Conservation (phyloP, 92 coral and sea anemone species). For the Palythoa grandis region DNA sequence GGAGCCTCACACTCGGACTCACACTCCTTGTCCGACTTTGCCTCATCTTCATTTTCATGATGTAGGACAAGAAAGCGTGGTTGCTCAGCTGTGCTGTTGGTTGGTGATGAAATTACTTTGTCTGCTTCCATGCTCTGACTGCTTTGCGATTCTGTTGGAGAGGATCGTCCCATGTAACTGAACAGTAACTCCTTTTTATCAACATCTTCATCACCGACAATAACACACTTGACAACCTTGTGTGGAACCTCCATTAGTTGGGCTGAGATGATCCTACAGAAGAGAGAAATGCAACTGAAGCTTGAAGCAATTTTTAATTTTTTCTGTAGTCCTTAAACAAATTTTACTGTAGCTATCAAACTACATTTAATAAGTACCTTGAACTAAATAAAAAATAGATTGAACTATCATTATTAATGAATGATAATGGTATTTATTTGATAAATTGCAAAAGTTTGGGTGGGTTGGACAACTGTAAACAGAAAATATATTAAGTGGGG, state of each 20-base stretch:
- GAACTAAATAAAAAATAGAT: no score
- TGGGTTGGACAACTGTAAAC: no score
- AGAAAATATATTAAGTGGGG: no score
- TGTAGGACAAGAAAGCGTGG: conserved; percentile 55
- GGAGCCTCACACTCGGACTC: conserved; percentile 21
- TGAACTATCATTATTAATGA: no score
- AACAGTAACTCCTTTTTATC: conserved; percentile 80
- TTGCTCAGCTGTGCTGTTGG: not conserved
- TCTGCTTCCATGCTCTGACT: conserved; percentile 30
- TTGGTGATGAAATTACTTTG: conserved; percentile 3
- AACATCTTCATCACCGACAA: conserved; percentile 82
- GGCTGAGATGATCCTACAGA: no score
- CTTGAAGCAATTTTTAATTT: no score
- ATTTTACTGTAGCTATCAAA: no score
- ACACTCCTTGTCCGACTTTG: conserved; percentile 45
- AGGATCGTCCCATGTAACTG: conserved; percentile 43
- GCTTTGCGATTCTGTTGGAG: conserved; percentile 41
- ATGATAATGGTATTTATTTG: no score
- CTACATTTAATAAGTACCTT: no score
- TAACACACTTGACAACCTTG: conserved; percentile 77
- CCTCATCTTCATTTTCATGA: conserved; percentile 46
- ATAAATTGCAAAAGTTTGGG: no score
- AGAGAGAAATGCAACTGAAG: no score
- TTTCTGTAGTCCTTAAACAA: no score
- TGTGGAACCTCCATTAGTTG: conserved; percentile 22